Evolutionary conservation across 1,140 invertebrate species (phyloP), one percentile per base, ranked within the genome.

Genomic region (Oedothorax gibbosus): DNA sequence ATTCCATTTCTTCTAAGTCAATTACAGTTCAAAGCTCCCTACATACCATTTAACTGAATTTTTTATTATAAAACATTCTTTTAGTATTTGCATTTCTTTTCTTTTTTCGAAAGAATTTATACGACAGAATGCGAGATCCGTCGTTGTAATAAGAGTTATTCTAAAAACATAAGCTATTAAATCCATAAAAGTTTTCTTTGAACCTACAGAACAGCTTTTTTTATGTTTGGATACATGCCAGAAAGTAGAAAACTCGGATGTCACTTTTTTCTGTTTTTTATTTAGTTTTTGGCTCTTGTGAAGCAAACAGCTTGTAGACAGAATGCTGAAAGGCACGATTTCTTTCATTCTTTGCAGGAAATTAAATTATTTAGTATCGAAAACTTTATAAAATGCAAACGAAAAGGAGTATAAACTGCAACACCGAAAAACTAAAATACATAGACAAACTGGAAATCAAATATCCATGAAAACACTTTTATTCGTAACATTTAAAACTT

Each of bases 341-440:
- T 51, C 69, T 71, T 71, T 51, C 69, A 71, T 53, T 71, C 54
- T 51, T 53, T 53, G 21, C 20, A 71, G n/a, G 50, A 71, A 71
- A 71, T 71, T 71, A 71, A 71, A 71, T 71, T 71, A 71, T 71
- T 71, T 71, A 71, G 69, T 71, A 53, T 71, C 69, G 54, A 53
- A 71, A 71, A 51, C 50, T 71, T 71, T 54, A 51, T 53, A 15
- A 53, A 62, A 62, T 62, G 18, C 14, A 62, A 62, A 62, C 11
- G 60, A n/a, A 7, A n/a, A 0, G 18, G 15, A 14, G 18, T 11
- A 11, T 15, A 62, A 62, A 62, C 6, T 62, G 0, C 11, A 62
- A 14, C 15, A 62, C 11, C 11, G 7, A 11, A 62, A 62, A n/a
- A 62, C 15, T 62, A 12, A 18, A 11, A 9, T 62, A 14, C 15